Evolutionary conservation across 2,888 invertebrate genomes (phyloP).

Genomic region (Callinectes sapidus): DNA sequence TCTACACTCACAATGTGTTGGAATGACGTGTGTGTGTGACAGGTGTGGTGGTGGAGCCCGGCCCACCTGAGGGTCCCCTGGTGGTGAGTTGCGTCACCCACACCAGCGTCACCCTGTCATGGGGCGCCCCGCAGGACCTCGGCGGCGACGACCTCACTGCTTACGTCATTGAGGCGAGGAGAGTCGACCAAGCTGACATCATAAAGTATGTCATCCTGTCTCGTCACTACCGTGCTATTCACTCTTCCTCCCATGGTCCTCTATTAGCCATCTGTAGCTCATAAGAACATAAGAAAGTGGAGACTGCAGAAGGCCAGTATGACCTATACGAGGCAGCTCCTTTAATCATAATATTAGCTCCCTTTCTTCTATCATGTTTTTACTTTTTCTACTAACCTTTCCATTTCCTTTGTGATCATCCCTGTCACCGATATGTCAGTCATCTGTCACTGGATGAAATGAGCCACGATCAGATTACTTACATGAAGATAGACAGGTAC

Average conservation of each 20-base stretch:
- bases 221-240: not conserved
- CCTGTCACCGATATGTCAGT: not conserved
- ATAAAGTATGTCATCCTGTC: slow-evolving; percentile 61
- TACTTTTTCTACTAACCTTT: not conserved
- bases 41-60: slow-evolving; percentile 69
- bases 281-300: too few relatives aligned
- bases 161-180: slow-evolving; percentile 69
- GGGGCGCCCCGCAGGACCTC: slow-evolving; percentile 62
- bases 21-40: not conserved
- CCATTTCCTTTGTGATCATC: not conserved
- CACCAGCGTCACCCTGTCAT: slow-evolving; percentile 60
- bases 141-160: slow-evolving; percentile 61
- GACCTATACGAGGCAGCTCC: too few relatives aligned
- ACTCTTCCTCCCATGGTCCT: too few relatives aligned
- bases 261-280: too few relatives aligned
- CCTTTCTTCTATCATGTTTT: not conserved
- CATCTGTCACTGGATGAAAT: too few relatives aligned
- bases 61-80: slow-evolving; percentile 61
- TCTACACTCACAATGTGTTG: not conserved
- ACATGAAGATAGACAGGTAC: too few relatives aligned
- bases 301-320: too few relatives aligned
- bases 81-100: slow-evolving; percentile 58
- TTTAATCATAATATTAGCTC: not conserved
- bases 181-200: slow-evolving; percentile 62
- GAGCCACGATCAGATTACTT: too few relatives aligned